phyloP scores from a whole-genome alignment of 30 jellyfish, hydroid and myxozoan species.

The Turritopsis rubra region DNA sequence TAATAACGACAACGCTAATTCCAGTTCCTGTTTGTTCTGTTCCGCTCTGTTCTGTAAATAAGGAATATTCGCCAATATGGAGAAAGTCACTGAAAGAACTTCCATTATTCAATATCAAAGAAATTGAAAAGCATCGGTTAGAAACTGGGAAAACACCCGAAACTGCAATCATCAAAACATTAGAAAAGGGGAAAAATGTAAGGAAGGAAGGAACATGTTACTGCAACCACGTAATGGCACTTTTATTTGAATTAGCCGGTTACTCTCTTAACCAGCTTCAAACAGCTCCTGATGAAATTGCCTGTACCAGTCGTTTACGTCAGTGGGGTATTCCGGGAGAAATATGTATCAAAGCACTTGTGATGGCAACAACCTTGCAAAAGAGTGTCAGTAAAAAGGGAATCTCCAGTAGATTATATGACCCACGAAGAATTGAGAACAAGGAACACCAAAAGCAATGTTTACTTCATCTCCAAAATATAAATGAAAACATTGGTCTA shows the following conservation, averaged over 20 bases:
- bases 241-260: conserved; percentile 48
- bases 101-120: conserved; percentile 33
- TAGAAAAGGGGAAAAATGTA: conserved; percentile 33
- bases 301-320: conserved; percentile 48
- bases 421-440: conserved; percentile 8
- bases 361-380: conserved; percentile 28
- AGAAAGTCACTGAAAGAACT: conserved; percentile 32
- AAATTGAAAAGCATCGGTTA: conserved; percentile 22
- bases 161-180: conserved; percentile 29
- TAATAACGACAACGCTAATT: no score
- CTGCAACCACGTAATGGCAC: conserved; percentile 70
- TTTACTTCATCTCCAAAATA: conserved; percentile 18
- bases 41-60: no score
- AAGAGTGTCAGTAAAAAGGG: conserved; percentile 37
- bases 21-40: no score
- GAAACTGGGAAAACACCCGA: conserved; percentile 30
- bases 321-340: conserved; percentile 67
- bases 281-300: conserved; percentile 43
- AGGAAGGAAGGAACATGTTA: conserved; percentile 35
- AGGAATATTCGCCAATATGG: no score
- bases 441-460: conserved; percentile 12
- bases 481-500: conserved; percentile 29
- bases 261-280: conserved; percentile 27
- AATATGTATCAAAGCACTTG: conserved; percentile 26
- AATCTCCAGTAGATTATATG: conserved; percentile 22